A percentile compares a stretch with the other conserved stretches of the same genome.
These are phyloP conservation scores for Misgurnus mizolepis DNA, from an alignment of 2,113 vertebrate species.

Conservation along the genomic window DNA sequence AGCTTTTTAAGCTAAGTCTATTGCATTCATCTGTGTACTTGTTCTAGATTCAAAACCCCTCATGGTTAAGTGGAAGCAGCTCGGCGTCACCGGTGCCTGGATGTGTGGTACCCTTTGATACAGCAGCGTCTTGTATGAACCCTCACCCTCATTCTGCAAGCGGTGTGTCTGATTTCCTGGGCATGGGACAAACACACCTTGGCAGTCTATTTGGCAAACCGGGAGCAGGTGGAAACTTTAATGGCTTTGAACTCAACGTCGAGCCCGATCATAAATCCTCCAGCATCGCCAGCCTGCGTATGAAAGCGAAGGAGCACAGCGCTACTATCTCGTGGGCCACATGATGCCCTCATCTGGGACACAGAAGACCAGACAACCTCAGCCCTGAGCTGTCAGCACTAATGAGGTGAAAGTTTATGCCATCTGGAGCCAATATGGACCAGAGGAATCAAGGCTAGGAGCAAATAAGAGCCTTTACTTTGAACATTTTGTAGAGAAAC, in stretches of 20 bases:
- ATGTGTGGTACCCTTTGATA: conserved; percentile 94
- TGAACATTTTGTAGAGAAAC: neutral
- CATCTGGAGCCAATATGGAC: conserved; percentile 34
- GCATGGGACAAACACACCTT: conserved; percentile 94
- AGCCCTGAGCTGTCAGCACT: conserved; percentile 25
- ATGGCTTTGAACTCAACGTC: conserved; percentile 89
- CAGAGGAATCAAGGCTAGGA: conserved; percentile 2
- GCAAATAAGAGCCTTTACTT: conserved; percentile 7
- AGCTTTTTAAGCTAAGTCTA: too few relatives aligned
- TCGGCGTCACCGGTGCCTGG: conserved; percentile 89
- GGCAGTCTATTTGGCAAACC: conserved; percentile 86
- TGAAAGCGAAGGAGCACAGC: conserved; percentile 99
- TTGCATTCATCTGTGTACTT: neutral
- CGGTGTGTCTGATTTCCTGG: conserved; percentile 89
- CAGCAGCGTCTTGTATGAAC: conserved; percentile 92
- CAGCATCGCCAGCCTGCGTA: conserved; percentile 93
- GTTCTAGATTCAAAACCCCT: conserved; percentile 94
- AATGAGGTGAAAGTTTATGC: conserved; percentile 29
- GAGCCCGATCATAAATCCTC: conserved; percentile 98
- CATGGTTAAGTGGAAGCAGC: conserved; percentile 89
- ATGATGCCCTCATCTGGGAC: conserved; percentile 74
- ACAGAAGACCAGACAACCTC: conserved; percentile 28
- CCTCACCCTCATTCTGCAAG: conserved; percentile 89
- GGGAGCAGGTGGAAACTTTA: conserved; percentile 86
- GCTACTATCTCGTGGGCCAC: conserved; percentile 98